Evolutionary conservation across 2,797 vertebrate species (phyloP).

Genomic region (Chrosomus eos): DNA sequence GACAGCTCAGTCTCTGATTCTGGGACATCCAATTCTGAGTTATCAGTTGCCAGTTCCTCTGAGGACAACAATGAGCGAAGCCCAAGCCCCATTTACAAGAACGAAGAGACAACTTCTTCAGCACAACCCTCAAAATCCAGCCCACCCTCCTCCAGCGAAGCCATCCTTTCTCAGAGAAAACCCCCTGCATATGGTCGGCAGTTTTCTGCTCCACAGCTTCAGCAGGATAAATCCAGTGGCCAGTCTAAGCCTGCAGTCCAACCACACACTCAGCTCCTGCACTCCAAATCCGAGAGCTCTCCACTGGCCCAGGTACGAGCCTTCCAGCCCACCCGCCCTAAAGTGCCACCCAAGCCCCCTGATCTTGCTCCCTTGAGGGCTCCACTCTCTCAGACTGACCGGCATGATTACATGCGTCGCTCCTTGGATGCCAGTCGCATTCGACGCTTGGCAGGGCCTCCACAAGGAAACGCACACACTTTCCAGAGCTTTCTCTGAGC

Average conservation of each 20-base stretch:
- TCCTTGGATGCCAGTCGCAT: constrained; percentile 66
- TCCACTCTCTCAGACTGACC: constrained; percentile 57
- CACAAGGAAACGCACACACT: constrained; percentile 60
- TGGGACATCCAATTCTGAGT: constrained; percentile 64
- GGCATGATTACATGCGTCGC: constrained; percentile 63
- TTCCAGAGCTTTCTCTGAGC: constrained; percentile 68
- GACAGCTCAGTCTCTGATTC: constrained; percentile 67
- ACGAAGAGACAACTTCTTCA: constrained; percentile 50
- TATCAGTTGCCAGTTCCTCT: constrained; percentile 66
- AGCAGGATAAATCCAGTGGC: constrained; percentile 53
- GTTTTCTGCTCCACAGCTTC: constrained; percentile 69
- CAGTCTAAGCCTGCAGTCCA: constrained; percentile 49
- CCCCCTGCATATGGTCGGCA: constrained; percentile 68
- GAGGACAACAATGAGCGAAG: constrained; percentile 63
- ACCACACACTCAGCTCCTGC: constrained; percentile 58
- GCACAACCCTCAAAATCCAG: constrained; percentile 38
- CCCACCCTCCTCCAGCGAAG: constrained; percentile 38
- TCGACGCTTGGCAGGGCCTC: constrained; percentile 56
- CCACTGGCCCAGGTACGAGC: constrained; percentile 61
- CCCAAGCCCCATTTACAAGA: constrained; percentile 66
- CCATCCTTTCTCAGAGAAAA: constrained; percentile 55
- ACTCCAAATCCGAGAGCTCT: constrained; percentile 69
- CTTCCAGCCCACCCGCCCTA: constrained; percentile 65
- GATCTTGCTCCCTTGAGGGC: constrained; percentile 59
- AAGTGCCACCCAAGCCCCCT: constrained; percentile 65